Base-by-base conservation (phyloP, 1,140 invertebrate genomes). In the Galendromus occidentalis region DNA sequence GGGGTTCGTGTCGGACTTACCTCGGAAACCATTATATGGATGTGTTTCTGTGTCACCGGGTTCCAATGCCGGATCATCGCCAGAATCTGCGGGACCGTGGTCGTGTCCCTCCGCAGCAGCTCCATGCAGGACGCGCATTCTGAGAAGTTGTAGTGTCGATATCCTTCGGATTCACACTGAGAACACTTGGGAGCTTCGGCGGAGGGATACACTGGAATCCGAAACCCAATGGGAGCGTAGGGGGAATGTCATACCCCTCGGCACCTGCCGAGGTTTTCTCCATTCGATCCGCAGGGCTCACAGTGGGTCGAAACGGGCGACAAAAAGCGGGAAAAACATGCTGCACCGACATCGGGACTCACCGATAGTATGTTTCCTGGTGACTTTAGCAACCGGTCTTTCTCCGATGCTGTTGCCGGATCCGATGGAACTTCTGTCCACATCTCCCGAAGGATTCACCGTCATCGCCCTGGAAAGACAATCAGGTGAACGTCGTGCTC, bases 61-160 rank as follows among this genome's bases (percentile, higher is more conserved):
- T 78, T 77, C 80, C 80, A 81, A 72, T 81, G 80, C 44, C 80
- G 70, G 65, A 80, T 68, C 28, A 81, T 75, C 55, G 80, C 80
- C 70, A 80, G 79, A 39, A 81, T 74, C 67, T 80, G 75, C 65
- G 77, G 71, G 29, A 80, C 72, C 2, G 74, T 74, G 9, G 78
- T 79, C 41, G 72, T 69, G 4, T 74, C 71, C 66, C 74, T 72
- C 18, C 72, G 42, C 20, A 81, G 68, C 18, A 78, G 73, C 25
- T 75, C 72, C 30, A 71, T 65, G 66, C 79, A 81, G 22, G 51
- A 59, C 14, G 51, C 22, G 9, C 51, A 59, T 33, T 59, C 51
- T 4, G 51, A 59, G 51, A 59, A 59, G 51, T 59, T 59, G 20
- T 18, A 59, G 22, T 59, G 51, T 17, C 51, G 51, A 59, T 20